Base-by-base conservation (phyloP, 2,113 vertebrate species). In the Dipodomys merriami region DNA sequence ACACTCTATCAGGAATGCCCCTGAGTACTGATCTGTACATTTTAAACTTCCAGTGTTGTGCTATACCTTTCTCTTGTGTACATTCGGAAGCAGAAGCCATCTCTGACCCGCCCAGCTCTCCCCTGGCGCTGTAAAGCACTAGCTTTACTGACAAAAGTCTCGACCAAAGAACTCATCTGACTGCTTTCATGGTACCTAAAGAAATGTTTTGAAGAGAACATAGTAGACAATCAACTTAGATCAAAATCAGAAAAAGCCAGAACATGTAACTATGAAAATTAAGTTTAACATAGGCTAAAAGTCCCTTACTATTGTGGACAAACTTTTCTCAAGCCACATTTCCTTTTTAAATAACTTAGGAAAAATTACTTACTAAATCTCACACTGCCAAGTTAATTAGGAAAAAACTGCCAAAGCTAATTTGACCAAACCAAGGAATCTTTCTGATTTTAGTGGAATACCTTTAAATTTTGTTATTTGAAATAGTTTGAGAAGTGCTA, bases 131-230 rank as follows among this genome's bases (percentile, higher is more conserved):
- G 99, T 85, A 99, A 98, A 91, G 99, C 99, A 74, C 99, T 99
- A 27, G 99, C 99, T 98, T 99, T 99, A 87, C 99, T 99, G 86
- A 99, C 98, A 95, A 99, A 99, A 0, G 98, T 99, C 97, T 99
- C 99, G 49, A 99, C 99, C 97, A 99, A 97, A 30, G 99, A 99
- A 83, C 99, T 99, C 99, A 99, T 99, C 97, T 99, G 99, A 96
- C 99, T 99, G 97, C 99, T 99, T 98, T 99, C 99, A 0, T 99
- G 99, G 97, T 99, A 99, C 97, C 99, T 99, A 90, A 53, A 91
- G 81, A 92, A 96, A 95, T 78, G 44, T 96, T 90, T 39, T 0
- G 94, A 16, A 81, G 79, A 71, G 29, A 91, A 44, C 4, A 83
- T 33, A 57, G 18, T 20, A 22, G 7, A 39, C n/a, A 85, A 77